A percentile compares a stretch with the other conserved stretches of the same genome.
phyloP scores from a whole-genome alignment of 1,140 invertebrate species.

The Zaprionus inermis region DNA sequence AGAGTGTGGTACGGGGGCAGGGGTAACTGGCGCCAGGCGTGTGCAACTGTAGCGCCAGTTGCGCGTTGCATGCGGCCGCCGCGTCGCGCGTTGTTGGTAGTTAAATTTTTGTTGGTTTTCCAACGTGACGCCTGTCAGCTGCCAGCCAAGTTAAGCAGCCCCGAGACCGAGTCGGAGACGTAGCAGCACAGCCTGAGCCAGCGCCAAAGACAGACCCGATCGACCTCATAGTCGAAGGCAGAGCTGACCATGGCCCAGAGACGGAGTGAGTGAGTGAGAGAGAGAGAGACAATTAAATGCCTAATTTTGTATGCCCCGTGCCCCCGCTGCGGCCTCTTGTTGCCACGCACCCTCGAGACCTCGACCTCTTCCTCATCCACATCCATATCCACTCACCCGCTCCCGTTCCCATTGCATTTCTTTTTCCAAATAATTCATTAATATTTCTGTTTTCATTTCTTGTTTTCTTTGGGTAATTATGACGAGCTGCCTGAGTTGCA shows the following conservation, averaged over 20 bases:
- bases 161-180: background rate
- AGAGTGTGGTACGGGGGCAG: conserved; percentile 21
- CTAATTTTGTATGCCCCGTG: conserved; percentile 68
- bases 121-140: conserved; percentile 81
- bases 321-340: conserved; percentile 3
- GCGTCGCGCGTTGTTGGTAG: conserved; percentile 54
- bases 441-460: conserved; percentile 69
- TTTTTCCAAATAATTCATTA: conserved; percentile 84
- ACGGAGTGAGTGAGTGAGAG: background rate
- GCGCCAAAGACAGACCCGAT: background rate
- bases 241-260: conserved; percentile 35
- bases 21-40: conserved; percentile 58
- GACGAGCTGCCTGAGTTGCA: conserved; percentile 70
- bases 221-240: conserved; percentile 24
- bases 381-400: background rate
- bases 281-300: conserved; percentile 76
- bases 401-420: conserved; percentile 61
- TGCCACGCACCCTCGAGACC: background rate
- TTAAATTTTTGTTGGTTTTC: conserved; percentile 78
- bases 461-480: conserved; percentile 60
- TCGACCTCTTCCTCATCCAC: background rate
- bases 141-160: conserved; percentile 44
- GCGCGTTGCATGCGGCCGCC: conserved; percentile 56
- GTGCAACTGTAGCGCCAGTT: conserved; percentile 59
- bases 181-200: conserved; percentile 8